These are phyloP conservation scores for Siderastrea siderea DNA, from an alignment of 92 coral and sea anemone species.

Conservation along the genomic window DNA sequence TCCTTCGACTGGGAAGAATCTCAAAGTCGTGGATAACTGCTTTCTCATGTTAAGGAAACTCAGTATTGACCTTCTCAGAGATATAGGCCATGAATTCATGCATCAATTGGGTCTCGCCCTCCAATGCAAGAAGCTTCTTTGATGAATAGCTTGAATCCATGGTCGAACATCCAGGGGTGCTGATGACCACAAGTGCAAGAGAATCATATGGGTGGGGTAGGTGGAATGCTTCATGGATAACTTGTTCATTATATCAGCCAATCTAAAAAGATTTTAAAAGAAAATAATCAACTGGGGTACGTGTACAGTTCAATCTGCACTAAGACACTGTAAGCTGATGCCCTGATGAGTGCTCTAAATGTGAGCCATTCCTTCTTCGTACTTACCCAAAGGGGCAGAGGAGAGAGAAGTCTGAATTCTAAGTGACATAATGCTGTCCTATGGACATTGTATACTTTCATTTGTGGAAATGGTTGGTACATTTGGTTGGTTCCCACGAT, in stretches of 20 bases:
- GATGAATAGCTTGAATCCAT: constrained; percentile 92
- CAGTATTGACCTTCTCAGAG: constrained; percentile 80
- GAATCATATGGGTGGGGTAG: constrained; percentile 82
- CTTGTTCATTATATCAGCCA: constrained; percentile 93
- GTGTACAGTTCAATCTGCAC: background rate
- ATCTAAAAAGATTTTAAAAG: constrained; percentile 47
- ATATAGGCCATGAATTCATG: constrained; percentile 72
- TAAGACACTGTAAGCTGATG: too few species aligned
- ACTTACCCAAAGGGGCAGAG: too few species aligned
- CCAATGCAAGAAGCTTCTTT: constrained; percentile 67
- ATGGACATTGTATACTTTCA: too few species aligned
- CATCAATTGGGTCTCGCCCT: constrained; percentile 88
- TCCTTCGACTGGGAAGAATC: constrained; percentile 81
- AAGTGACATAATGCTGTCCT: too few species aligned
- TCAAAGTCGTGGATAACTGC: constrained; percentile 90
- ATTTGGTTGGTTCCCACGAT: too few species aligned
- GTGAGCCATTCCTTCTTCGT: too few species aligned
- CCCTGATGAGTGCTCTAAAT: too few species aligned
- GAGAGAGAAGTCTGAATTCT: too few species aligned
- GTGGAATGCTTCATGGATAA: constrained; percentile 76
- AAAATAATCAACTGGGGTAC: background rate
- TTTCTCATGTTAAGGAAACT: constrained; percentile 67
- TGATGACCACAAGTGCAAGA: constrained; percentile 82
- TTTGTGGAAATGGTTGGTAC: too few species aligned
- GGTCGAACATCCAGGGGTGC: constrained; percentile 95